These are phyloP conservation scores for Lithophane semibrunnea DNA, from an alignment of 2,888 invertebrate genomes.

Conservation along the genomic window DNA sequence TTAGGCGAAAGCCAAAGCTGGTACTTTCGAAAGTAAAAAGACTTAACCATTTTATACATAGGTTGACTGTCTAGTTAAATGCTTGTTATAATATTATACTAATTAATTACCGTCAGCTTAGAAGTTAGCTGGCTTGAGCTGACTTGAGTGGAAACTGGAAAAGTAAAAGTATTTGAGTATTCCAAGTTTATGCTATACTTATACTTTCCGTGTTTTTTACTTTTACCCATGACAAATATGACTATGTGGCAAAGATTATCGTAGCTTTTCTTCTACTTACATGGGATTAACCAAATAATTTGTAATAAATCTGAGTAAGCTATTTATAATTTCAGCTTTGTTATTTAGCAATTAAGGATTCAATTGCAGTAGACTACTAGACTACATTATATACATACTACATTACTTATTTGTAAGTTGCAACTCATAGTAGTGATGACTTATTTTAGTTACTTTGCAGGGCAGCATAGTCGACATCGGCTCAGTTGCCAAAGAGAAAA, in stretches of 20 bases:
- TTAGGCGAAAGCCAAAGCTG: not conserved
- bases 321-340: conserved; percentile 3
- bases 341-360: conserved; percentile 18
- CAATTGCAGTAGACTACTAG: not conserved
- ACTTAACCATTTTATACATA: conserved; percentile 16
- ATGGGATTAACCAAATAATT: conserved; percentile 19
- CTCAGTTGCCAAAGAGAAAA: too few species aligned
- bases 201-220: conserved; percentile 33
- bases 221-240: conserved; percentile 33
- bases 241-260: not conserved
- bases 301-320: conserved; percentile 12
- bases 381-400: too few species aligned
- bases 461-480: too few species aligned
- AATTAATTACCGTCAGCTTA: conserved; percentile 21
- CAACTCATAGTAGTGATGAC: not conserved
- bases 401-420: not conserved
- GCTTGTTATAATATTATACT: conserved; percentile 8
- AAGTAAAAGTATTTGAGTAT: conserved; percentile 40
- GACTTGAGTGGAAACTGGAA: conserved; percentile 24
- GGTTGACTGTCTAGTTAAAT: not conserved
- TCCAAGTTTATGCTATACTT: conserved; percentile 16
- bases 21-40: conserved; percentile 9
- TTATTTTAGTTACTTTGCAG: not conserved
- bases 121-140: conserved; percentile 8
- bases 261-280: conserved; percentile 11